Percentiles rank a stretch among this genome's conserved stretches.
Conservation (phyloP, 2,113 vertebrate species). For the Kobus ellipsiprymnus region DNA sequence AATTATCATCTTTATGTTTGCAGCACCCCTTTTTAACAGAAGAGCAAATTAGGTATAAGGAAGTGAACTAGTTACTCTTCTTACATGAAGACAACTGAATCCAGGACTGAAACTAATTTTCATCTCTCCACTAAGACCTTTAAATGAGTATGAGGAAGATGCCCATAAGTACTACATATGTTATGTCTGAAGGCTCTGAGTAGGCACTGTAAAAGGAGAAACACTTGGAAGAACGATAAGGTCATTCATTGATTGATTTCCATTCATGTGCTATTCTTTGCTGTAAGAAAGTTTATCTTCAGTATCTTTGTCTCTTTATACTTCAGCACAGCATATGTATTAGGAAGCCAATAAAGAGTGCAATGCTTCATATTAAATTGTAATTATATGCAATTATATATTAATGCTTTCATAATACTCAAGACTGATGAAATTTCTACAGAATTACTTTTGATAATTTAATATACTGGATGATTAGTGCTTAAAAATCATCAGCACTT, state of each 20-base stretch:
- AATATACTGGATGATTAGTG: constrained; percentile 68
- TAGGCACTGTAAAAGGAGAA: neutral
- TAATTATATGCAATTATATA: constrained; percentile 49
- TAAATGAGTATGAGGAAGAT: neutral
- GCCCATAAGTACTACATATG: neutral
- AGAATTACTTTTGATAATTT: constrained; percentile 70
- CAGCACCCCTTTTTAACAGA: neutral
- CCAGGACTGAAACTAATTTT: neutral
- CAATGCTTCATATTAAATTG: constrained; percentile 68
- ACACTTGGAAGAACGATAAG: neutral
- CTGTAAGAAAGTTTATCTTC: neutral
- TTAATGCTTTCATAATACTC: constrained; percentile 58
- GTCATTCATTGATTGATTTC: neutral
- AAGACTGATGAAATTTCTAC: constrained; percentile 31
- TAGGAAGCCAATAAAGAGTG: constrained; percentile 22
- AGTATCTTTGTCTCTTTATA: neutral
- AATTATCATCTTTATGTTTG: neutral
- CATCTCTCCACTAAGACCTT: neutral
- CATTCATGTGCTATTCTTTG: neutral
- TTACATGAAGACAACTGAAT: neutral
- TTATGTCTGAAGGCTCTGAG: neutral
- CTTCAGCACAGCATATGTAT: neutral
- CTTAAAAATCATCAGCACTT: constrained; percentile 38
- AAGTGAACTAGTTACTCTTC: neutral
- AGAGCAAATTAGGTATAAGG: neutral